Conservation (phyloP, 2,113 vertebrate species). For the Spizaetus ornatus region DNA sequence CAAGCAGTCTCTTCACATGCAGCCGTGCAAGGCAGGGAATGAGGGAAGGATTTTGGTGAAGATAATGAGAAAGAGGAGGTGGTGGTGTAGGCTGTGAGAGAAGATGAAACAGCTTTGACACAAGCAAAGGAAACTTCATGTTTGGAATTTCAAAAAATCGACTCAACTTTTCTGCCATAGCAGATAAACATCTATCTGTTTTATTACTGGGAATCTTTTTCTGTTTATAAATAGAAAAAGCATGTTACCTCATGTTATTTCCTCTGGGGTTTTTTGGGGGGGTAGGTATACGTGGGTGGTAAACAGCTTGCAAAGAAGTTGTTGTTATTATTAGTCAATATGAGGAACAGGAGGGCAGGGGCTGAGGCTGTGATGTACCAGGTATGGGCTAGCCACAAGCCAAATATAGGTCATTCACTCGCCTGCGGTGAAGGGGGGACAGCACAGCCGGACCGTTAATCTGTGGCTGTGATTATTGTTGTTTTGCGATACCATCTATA, state of each 20-base stretch:
- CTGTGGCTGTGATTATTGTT: not conserved
- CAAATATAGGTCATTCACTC: not conserved
- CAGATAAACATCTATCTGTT: slow-evolving; percentile 73
- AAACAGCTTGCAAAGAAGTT: not conserved
- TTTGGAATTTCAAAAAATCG: slow-evolving; percentile 68
- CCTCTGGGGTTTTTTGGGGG: slow-evolving; percentile 51
- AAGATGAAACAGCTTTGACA: slow-evolving; percentile 27
- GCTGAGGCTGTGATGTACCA: not conserved
- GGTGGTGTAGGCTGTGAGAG: slow-evolving; percentile 58
- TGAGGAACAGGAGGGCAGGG: not conserved
- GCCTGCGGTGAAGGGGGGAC: not conserved
- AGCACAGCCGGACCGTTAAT: not conserved
- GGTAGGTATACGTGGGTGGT: not conserved
- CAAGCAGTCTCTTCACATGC: not conserved
- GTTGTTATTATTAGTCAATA: slow-evolving; percentile 30
- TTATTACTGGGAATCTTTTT: slow-evolving; percentile 46
- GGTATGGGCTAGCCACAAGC: not conserved
- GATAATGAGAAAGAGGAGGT: not conserved
- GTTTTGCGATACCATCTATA: not conserved
- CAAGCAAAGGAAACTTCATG: slow-evolving; percentile 52
- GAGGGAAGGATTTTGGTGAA: not conserved
- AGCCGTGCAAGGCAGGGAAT: not conserved
- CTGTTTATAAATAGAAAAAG: slow-evolving; percentile 68
- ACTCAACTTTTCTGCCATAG: slow-evolving; percentile 67
- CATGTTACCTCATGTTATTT: slow-evolving; percentile 60